These are phyloP conservation scores for Drosophila dives DNA, from an alignment of 2,888 invertebrate genomes.

Conservation along the genomic window DNA sequence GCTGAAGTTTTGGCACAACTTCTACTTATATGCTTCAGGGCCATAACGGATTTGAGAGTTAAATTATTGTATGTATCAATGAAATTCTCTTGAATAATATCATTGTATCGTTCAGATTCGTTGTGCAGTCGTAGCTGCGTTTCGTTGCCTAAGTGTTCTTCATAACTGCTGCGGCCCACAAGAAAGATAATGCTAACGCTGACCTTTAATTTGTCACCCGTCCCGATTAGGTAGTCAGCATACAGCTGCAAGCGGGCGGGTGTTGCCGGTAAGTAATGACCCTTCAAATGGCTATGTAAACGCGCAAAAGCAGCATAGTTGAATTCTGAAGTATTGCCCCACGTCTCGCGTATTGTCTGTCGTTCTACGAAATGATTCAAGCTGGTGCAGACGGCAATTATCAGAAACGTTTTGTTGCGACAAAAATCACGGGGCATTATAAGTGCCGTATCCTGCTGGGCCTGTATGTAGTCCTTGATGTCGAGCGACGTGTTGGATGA, in stretches of 20 bases:
- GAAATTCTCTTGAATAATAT: conserved; percentile 93
- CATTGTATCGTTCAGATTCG: conserved; percentile 89
- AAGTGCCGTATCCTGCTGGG: conserved; percentile 89
- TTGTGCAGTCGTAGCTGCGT: conserved; percentile 88
- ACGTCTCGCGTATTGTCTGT: conserved; percentile 84
- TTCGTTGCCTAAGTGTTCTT: conserved; percentile 84
- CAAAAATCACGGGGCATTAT: conserved; percentile 88
- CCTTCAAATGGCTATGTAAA: conserved; percentile 79
- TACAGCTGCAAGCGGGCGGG: conserved; percentile 71
- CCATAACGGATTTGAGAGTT: conserved; percentile 93
- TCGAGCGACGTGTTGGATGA: conserved; percentile 90
- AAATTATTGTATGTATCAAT: conserved; percentile 94
- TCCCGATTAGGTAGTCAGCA: conserved; percentile 70
- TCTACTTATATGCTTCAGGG: conserved; percentile 91
- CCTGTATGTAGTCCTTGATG: conserved; percentile 89
- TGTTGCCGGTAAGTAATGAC: conserved; percentile 77
- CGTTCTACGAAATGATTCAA: conserved; percentile 89
- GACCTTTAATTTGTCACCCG: conserved; percentile 39
- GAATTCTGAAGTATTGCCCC: conserved; percentile 84
- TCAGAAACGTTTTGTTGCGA: conserved; percentile 86
- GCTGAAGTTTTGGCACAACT: conserved; percentile 87
- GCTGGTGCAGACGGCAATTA: conserved; percentile 91
- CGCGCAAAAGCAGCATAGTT: conserved; percentile 83
- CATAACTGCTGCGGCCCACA: conserved; percentile 78
- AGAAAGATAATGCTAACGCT: conserved; percentile 82